phyloP scores from a whole-genome alignment of 2,113 vertebrate genomes.

The Alexandromys fortis region DNA sequence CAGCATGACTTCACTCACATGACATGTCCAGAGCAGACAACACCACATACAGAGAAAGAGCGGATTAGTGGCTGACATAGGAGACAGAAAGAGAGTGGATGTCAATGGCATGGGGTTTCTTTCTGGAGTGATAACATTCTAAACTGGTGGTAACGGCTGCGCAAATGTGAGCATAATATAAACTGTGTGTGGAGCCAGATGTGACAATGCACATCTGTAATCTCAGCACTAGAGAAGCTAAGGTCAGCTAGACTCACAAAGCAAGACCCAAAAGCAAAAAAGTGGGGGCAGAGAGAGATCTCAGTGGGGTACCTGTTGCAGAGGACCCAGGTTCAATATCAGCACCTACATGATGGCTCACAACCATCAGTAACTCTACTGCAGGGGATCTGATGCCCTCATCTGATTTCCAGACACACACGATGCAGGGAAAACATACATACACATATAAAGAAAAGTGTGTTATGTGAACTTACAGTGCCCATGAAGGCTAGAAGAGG shows the following conservation, averaged over 20 bases:
- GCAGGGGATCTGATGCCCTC: background rate
- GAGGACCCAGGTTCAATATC: background rate
- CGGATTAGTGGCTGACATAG: background rate
- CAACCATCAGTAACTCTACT: background rate
- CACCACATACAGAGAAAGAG: background rate
- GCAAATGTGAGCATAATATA: background rate
- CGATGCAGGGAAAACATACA: background rate
- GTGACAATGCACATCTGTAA: background rate
- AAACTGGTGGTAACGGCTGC: background rate
- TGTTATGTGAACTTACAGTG: background rate
- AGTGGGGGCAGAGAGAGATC: background rate
- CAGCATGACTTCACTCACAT: no score
- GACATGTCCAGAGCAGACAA: background rate
- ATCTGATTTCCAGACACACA: background rate
- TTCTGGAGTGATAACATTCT: background rate
- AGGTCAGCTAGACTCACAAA: background rate
- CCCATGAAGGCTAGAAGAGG: background rate
- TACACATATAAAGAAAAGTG: background rate
- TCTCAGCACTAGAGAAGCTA: background rate
- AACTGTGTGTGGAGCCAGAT: background rate
- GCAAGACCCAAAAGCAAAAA: background rate
- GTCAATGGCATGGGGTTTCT: background rate
- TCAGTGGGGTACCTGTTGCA: background rate
- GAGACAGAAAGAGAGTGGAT: background rate
- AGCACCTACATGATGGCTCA: background rate